phyloP scores from a whole-genome alignment of 1,140 invertebrate genomes.

The Holcopasites calliopsidis region DNA sequence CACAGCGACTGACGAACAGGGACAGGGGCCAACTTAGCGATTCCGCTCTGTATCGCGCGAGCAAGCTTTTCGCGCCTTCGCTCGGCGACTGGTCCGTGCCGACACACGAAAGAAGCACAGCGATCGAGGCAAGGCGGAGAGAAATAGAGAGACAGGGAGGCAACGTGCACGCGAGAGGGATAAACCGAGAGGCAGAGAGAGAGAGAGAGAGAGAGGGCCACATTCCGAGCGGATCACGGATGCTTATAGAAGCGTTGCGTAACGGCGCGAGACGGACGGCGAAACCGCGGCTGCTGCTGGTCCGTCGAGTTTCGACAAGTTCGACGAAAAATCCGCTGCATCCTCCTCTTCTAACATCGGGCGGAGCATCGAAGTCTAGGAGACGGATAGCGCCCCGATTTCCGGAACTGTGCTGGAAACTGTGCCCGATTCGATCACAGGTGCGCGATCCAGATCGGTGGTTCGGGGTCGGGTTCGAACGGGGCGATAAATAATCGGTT shows the following conservation, averaged over 20 bases:
- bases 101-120: not conserved
- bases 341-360: slow-evolving; percentile 12
- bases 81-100: not conserved
- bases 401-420: not conserved
- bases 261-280: slow-evolving; percentile 71
- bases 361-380: not conserved
- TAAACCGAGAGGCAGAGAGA: slow-evolving; percentile 11
- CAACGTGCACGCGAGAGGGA: too few species aligned
- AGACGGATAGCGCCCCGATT: not conserved
- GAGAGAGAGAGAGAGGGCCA: slow-evolving; percentile 58
- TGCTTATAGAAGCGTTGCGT: slow-evolving; percentile 80
- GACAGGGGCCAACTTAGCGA: not conserved
- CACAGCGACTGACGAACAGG: too few species aligned
- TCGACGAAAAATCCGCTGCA: slow-evolving; percentile 35
- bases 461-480: too few species aligned
- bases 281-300: slow-evolving; percentile 52
- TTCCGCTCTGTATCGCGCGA: not conserved
- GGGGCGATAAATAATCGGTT: too few species aligned
- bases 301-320: slow-evolving; percentile 54
- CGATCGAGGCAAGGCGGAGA: not conserved
- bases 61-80: slow-evolving; percentile 33
- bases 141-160: not conserved
- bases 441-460: too few species aligned
- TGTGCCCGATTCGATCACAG: not conserved
- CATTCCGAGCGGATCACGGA: slow-evolving; percentile 79